These are phyloP conservation scores for Monopterus albus DNA, from an alignment of 2,113 vertebrate species.

Conservation along the genomic window DNA sequence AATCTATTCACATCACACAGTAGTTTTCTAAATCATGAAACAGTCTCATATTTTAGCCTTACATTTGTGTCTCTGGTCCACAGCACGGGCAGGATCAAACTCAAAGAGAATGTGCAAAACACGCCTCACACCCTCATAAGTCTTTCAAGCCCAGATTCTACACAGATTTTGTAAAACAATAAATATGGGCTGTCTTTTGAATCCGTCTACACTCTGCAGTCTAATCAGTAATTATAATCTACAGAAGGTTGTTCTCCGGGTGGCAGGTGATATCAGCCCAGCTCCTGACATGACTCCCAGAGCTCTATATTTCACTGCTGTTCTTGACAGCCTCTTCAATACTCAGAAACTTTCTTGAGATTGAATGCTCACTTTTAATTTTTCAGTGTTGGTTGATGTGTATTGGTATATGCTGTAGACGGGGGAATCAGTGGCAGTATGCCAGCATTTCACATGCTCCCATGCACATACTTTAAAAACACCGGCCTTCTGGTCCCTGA, in stretches of 20 bases:
- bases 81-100: constrained; percentile 40
- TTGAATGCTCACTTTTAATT: constrained; percentile 53
- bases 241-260: constrained; percentile 68
- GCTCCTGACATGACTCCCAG: constrained; percentile 63
- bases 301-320: constrained; percentile 58
- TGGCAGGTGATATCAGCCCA: constrained; percentile 74
- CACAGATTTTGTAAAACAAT: constrained; percentile 72
- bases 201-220: constrained; percentile 50
- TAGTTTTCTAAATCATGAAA: constrained; percentile 27
- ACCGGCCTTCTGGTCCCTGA: constrained; percentile 37
- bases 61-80: constrained; percentile 34
- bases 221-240: constrained; percentile 78
- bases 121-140: constrained; percentile 71
- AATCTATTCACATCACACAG: constrained; percentile 14
- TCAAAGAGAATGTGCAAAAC: constrained; percentile 55
- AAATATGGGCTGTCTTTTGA: constrained; percentile 79
- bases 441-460: constrained; percentile 67
- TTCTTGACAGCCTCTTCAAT: constrained; percentile 61
- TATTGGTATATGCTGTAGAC: constrained; percentile 38
- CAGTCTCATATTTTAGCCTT: constrained; percentile 7
- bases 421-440: constrained; percentile 19
- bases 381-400: constrained; percentile 33
- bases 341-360: constrained; percentile 46
- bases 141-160: constrained; percentile 74
- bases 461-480: constrained; percentile 56